Evolutionary conservation across 2,888 invertebrate species (phyloP).

Genomic region (Stratiomys singularior): DNA sequence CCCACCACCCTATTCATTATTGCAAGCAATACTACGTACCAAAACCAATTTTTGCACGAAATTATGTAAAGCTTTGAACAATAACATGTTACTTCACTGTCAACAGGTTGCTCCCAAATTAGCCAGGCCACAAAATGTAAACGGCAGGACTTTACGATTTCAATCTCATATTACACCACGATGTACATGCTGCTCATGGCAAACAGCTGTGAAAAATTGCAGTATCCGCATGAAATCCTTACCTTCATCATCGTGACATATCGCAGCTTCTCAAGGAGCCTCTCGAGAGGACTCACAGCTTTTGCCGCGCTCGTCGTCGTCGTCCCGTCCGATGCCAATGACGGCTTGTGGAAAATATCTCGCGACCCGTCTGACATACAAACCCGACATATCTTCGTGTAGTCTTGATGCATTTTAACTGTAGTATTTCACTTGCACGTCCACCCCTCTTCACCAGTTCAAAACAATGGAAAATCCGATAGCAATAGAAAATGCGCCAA

Average conservation of each 20-base stretch:
- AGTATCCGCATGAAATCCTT: constrained; percentile 17
- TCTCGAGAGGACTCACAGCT: constrained; percentile 46
- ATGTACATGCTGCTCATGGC: no score
- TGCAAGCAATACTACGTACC: background rate
- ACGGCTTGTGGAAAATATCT: constrained; percentile 51
- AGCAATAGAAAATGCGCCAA: constrained; percentile 36
- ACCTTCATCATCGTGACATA: constrained; percentile 54
- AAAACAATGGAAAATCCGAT: constrained; percentile 4
- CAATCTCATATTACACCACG: no score
- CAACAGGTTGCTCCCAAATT: constrained; percentile 39
- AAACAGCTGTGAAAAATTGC: background rate
- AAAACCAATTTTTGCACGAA: background rate
- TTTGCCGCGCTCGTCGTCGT: constrained; percentile 13
- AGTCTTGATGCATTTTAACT: constrained; percentile 48
- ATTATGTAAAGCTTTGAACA: constrained; percentile 24
- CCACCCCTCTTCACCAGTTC: background rate
- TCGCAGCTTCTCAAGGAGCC: constrained; percentile 52
- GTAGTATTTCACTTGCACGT: background rate
- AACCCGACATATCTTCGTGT: constrained; percentile 52
- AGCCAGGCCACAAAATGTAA: background rate
- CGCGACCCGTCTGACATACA: constrained; percentile 53
- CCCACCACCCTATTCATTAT: background rate
- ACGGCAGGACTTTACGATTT: no score
- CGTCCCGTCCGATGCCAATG: constrained; percentile 41
- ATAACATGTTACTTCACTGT: background rate